phyloP scores from a whole-genome alignment of 2,888 invertebrate species.

The Lepidochitona cinerea region DNA sequence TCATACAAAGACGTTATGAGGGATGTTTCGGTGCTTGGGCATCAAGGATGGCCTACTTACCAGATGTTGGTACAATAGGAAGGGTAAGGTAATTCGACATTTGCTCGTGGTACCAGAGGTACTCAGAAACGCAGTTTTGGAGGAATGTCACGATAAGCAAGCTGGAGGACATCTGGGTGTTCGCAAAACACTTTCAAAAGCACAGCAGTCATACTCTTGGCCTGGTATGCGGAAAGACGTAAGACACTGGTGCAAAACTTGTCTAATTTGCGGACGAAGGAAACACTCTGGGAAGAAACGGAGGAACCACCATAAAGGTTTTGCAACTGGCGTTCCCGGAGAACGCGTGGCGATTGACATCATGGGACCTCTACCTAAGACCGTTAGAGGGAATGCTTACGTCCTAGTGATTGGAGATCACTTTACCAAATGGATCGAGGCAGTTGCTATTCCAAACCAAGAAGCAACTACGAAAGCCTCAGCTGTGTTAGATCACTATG shows the following conservation, averaged over 20 bases:
- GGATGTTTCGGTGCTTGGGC: neutral
- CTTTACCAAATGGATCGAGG: constrained; percentile 33
- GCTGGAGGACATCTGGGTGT: neutral
- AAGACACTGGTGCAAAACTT: neutral
- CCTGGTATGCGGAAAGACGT: neutral
- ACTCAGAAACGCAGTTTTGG: neutral
- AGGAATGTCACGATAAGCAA: neutral
- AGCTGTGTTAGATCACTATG: constrained; percentile 20
- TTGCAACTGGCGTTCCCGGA: constrained; percentile 17
- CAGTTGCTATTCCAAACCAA: constrained; percentile 24
- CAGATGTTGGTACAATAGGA: neutral
- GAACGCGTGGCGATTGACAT: constrained; percentile 24
- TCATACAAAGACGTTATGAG: neutral
- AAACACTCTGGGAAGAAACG: constrained; percentile 16
- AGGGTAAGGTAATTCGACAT: neutral
- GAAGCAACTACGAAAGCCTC: constrained; percentile 26
- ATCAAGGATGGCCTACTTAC: neutral
- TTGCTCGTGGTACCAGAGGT: neutral
- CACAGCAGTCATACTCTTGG: neutral
- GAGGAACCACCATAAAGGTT: constrained; percentile 19
- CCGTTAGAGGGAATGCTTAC: constrained; percentile 22
- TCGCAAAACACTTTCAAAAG: neutral
- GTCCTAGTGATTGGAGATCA: constrained; percentile 29
- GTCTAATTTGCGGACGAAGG: constrained; percentile 12
- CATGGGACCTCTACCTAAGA: constrained; percentile 23